A percentile compares a stretch with the other conserved stretches of the same genome.
These are phyloP conservation scores for Ips nitidus DNA, from an alignment of 1,140 invertebrate genomes.

Conservation along the genomic window DNA sequence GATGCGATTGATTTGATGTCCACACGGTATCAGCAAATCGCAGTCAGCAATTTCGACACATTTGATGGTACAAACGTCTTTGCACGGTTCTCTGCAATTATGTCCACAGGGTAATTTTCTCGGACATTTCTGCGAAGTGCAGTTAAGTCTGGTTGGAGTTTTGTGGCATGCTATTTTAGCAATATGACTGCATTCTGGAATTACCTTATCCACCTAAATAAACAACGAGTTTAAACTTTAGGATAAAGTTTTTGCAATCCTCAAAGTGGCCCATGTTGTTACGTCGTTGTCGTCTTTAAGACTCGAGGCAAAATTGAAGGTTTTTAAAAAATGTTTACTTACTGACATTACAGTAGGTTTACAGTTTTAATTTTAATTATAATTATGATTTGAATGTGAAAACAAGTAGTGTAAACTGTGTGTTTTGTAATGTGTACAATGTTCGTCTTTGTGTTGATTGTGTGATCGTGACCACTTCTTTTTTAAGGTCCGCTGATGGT, in stretches of 20 bases:
- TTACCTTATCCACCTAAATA: slow-evolving; percentile 54
- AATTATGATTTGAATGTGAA: too few species aligned
- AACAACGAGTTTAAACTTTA: neutral
- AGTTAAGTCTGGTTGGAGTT: slow-evolving; percentile 43
- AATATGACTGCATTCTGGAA: slow-evolving; percentile 53
- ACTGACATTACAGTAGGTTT: too few species aligned
- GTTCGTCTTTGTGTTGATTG: too few species aligned
- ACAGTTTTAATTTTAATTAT: too few species aligned
- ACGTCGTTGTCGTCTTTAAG: neutral
- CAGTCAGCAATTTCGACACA: slow-evolving; percentile 46
- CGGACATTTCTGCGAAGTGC: slow-evolving; percentile 48
- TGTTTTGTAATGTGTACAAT: too few species aligned
- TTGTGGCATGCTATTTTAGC: slow-evolving; percentile 49
- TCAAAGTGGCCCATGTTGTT: too few species aligned
- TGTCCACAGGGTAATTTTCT: slow-evolving; percentile 54
- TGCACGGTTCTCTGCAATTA: slow-evolving; percentile 51
- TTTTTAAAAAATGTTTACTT: too few species aligned
- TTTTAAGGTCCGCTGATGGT: too few species aligned
- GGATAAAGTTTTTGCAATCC: too few species aligned
- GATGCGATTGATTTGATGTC: slow-evolving; percentile 51
- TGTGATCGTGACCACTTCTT: too few species aligned
- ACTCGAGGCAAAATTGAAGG: slow-evolving; percentile 10
- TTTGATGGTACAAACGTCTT: slow-evolving; percentile 46
- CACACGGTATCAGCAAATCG: slow-evolving; percentile 50
- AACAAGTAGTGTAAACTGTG: too few species aligned